Evolutionary conservation across 2,113 vertebrate genomes (phyloP).

Genomic region (Oxyura jamaicensis): DNA sequence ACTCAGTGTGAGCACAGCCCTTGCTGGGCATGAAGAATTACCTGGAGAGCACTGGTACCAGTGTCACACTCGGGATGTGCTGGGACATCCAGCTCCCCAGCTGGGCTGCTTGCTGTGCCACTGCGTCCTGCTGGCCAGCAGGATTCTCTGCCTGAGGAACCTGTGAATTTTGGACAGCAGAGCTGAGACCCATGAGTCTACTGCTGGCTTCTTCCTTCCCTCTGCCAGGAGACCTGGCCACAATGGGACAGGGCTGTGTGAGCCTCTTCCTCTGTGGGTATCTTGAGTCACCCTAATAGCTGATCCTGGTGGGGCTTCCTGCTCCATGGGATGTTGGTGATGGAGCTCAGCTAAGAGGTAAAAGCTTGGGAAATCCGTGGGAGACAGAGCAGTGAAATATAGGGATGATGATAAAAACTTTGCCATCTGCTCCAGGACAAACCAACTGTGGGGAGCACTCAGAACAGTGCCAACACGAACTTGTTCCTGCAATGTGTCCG

Average conservation of each 20-base stretch:
- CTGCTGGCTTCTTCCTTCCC: not conserved
- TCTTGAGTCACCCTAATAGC: not conserved
- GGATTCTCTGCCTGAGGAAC: not conserved
- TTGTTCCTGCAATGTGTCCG: not conserved
- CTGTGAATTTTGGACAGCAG: not conserved
- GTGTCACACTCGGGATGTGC: not conserved
- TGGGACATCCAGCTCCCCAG: not conserved
- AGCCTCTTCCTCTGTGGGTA: not conserved
- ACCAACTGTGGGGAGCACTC: not conserved
- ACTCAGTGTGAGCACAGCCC: not conserved
- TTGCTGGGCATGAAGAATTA: not conserved
- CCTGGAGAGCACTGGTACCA: accelerated
- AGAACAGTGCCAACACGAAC: not conserved
- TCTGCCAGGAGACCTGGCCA: not conserved
- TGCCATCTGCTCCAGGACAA: constrained; percentile 27
- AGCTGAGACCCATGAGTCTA: not conserved
- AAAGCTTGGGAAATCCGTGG: not conserved
- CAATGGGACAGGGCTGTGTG: not conserved
- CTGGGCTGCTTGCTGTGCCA: not conserved
- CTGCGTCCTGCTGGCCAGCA: not conserved
- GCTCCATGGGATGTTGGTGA: not conserved
- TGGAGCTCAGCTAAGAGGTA: not conserved
- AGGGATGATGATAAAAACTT: not conserved
- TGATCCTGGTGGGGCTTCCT: not conserved
- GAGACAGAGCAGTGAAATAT: not conserved